A percentile compares a stretch with the other conserved stretches of the same genome.
Conservation (phyloP, 2,888 invertebrate species). For the Sinohyriopsis cumingii region DNA sequence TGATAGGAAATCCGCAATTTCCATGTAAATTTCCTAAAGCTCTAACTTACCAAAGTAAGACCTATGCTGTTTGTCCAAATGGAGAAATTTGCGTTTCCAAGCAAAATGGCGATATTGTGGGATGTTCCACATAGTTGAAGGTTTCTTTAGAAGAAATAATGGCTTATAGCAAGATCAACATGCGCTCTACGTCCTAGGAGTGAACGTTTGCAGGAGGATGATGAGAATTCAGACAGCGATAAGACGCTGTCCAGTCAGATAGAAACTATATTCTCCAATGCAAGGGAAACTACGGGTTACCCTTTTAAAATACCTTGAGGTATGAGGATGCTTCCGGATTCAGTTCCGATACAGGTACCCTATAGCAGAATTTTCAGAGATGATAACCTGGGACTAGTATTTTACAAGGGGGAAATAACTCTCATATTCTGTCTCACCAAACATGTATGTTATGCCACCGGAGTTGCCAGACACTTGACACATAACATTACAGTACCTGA, state of each 20-base stretch:
- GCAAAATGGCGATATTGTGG: slow-evolving; percentile 16
- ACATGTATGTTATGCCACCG: too few species aligned
- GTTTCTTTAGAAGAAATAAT: slow-evolving; percentile 36
- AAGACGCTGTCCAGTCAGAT: too few species aligned
- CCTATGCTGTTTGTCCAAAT: slow-evolving; percentile 26
- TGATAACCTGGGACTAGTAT: too few species aligned
- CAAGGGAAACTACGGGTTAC: slow-evolving; percentile 12
- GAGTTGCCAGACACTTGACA: too few species aligned
- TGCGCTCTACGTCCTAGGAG: slow-evolving; percentile 29
- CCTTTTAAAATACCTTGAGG: slow-evolving; percentile 33
- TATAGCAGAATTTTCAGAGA: slow-evolving; percentile 28
- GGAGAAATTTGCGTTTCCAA: slow-evolving; percentile 35
- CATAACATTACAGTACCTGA: too few species aligned
- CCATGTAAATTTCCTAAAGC: too few species aligned
- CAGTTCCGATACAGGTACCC: slow-evolving; percentile 33
- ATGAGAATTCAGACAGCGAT: too few species aligned
- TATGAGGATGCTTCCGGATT: slow-evolving; percentile 29
- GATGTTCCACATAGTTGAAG: slow-evolving; percentile 15
- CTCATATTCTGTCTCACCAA: too few species aligned
- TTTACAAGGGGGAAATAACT: too few species aligned
- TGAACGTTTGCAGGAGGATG: too few species aligned
- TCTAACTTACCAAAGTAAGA: slow-evolving; percentile 26
- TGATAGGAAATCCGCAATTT: too few species aligned
- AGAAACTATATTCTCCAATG: too few species aligned
- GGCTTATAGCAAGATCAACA: slow-evolving; percentile 23